phyloP scores from a whole-genome alignment of 2,797 vertebrate species.

The Sebastiscus albofasciatus region DNA sequence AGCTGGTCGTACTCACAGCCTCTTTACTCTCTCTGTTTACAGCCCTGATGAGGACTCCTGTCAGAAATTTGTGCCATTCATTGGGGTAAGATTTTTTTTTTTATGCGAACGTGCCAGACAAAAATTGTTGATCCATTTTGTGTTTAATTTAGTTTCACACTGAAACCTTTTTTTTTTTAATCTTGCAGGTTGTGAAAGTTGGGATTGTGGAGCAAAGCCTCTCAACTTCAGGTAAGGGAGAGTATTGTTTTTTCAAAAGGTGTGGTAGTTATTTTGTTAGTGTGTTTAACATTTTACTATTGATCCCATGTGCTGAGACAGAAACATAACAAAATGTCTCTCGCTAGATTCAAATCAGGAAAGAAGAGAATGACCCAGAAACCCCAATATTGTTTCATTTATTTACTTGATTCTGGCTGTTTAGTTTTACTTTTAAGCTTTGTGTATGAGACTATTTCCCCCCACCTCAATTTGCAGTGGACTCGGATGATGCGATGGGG shows the following conservation, averaged over 20 bases:
- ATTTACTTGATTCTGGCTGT: background rate
- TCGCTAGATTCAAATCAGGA: background rate
- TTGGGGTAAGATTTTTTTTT: slow-evolving; percentile 85
- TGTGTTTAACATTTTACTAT: background rate
- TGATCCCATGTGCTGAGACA: background rate
- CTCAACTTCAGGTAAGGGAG: slow-evolving; percentile 82
- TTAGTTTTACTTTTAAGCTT: background rate
- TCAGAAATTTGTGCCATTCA: slow-evolving; percentile 94
- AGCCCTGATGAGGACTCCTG: slow-evolving; percentile 93
- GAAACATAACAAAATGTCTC: background rate
- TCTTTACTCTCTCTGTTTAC: slow-evolving; percentile 49
- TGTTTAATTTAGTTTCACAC: background rate
- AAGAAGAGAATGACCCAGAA: background rate
- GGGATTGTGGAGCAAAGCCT: slow-evolving; percentile 88
- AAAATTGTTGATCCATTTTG: background rate
- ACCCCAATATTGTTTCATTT: background rate
- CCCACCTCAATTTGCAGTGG: slow-evolving; percentile 77
- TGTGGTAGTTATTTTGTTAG: background rate
- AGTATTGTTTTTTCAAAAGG: background rate
- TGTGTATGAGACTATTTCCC: background rate
- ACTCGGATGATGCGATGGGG: slow-evolving; percentile 89
- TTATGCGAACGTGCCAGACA: accelerated
- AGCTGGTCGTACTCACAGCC: slow-evolving; percentile 17
- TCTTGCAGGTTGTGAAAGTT: slow-evolving; percentile 86
- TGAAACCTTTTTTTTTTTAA: background rate